Conservation (phyloP, 2,888 invertebrate genomes). For the Masnerella sp. region DNA sequence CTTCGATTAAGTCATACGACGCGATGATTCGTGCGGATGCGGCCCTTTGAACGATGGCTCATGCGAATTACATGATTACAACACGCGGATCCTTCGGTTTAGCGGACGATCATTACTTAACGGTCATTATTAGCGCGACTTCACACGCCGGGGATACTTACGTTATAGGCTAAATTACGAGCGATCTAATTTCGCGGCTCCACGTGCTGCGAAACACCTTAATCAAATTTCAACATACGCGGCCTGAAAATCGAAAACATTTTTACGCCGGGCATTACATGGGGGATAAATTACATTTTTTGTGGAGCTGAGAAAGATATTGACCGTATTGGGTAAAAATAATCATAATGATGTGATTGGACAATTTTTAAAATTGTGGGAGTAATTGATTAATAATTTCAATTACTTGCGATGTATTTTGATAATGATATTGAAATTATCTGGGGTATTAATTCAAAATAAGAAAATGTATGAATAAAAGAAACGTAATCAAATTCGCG, state of each 20-base stretch:
- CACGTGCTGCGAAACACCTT: slow-evolving; percentile 27
- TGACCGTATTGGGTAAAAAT: too few species aligned
- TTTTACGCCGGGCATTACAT: slow-evolving; percentile 19
- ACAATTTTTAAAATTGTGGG: too few species aligned
- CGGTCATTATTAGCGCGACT: slow-evolving; percentile 74
- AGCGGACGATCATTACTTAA: slow-evolving; percentile 72
- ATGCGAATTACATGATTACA: slow-evolving; percentile 72
- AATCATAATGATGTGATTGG: too few species aligned
- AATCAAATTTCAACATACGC: slow-evolving; percentile 35
- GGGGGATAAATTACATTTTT: slow-evolving; percentile 29
- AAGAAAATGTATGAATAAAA: too few species aligned
- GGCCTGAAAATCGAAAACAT: slow-evolving; percentile 1
- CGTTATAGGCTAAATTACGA: slow-evolving; percentile 70
- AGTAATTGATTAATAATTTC: too few species aligned
- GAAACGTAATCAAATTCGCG: too few species aligned
- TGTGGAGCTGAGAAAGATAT: too few species aligned
- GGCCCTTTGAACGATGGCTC: slow-evolving; percentile 59
- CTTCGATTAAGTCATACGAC: slow-evolving; percentile 69
- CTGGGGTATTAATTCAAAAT: too few species aligned
- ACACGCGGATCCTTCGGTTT: slow-evolving; percentile 64
- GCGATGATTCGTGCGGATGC: slow-evolving; percentile 56
- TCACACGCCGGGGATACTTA: slow-evolving; percentile 68
- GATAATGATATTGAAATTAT: too few species aligned
- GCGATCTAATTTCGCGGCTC: slow-evolving; percentile 71
- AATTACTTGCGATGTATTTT: too few species aligned